Evolutionary conservation across 2,113 vertebrate species (phyloP).

Genomic region (Cryptomyrus ogoouensis): DNA sequence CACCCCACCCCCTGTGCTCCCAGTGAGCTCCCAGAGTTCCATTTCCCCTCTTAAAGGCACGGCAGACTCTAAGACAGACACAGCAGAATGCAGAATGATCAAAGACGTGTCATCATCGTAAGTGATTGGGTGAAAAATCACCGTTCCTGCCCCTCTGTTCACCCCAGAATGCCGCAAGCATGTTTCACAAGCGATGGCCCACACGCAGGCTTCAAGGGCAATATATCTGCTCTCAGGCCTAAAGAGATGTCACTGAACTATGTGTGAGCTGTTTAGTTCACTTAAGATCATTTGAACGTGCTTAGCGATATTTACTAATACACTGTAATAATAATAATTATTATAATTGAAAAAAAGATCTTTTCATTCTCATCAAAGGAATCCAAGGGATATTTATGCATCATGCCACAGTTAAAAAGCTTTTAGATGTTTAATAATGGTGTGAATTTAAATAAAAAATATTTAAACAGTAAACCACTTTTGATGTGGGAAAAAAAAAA

Average conservation of each 20-base stretch:
- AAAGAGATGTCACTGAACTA: not conserved
- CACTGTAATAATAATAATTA: not conserved
- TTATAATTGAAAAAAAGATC: not conserved
- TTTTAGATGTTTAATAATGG: not conserved
- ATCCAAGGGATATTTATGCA: not conserved
- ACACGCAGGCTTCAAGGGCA: conserved; percentile 3
- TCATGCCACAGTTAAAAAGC: not conserved
- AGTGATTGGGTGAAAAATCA: not conserved
- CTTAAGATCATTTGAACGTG: not conserved
- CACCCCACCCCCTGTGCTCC: not conserved
- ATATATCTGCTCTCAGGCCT: not conserved
- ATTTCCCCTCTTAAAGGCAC: not conserved
- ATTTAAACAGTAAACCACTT: not conserved
- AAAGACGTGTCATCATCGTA: not conserved
- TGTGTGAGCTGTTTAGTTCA: not conserved
- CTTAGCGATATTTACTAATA: not conserved
- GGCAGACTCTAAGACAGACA: not conserved
- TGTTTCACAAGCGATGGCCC: not conserved
- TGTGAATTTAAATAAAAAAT: not conserved
- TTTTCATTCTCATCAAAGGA: conserved; percentile 4
- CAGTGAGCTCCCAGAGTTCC: not conserved
- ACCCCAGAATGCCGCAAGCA: not conserved
- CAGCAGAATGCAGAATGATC: not conserved
- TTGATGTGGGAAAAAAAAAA: not conserved
- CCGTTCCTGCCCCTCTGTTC: not conserved